phyloP scores from a whole-genome alignment of 2,113 vertebrate genomes.

The Vicugna pacos region DNA sequence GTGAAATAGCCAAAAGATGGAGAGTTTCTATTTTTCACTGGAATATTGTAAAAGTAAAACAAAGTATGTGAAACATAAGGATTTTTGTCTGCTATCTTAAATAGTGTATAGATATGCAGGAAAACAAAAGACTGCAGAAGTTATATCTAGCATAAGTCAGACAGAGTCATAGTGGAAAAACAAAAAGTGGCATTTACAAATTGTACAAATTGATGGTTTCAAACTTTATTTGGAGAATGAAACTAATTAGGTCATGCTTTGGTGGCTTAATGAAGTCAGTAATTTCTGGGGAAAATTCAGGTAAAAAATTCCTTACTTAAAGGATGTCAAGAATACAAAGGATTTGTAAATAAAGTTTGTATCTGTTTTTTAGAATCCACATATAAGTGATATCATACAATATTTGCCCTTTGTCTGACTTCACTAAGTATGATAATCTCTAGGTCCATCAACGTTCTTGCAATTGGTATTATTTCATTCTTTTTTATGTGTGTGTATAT shows the following conservation, averaged over 20 bases:
- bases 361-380: too few species aligned
- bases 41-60: background rate
- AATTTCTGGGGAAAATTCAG: background rate
- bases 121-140: background rate
- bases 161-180: background rate
- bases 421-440: too few species aligned
- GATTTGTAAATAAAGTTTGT: too few species aligned
- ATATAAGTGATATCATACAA: too few species aligned
- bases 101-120: background rate
- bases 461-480: too few species aligned
- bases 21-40: background rate
- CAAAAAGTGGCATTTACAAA: conserved; percentile 24
- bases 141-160: background rate
- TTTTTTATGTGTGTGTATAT: too few species aligned
- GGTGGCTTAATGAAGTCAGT: background rate
- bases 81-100: background rate
- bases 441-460: too few species aligned
- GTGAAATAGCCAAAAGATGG: background rate
- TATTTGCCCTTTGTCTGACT: too few species aligned
- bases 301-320: background rate
- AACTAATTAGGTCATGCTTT: background rate
- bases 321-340: conserved; percentile 21
- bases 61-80: background rate
- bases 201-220: background rate
- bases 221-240: background rate